A percentile compares a stretch with the other conserved stretches of the same genome.
phyloP scores from a whole-genome alignment of 1,140 invertebrate genomes.

The Lasioglossum albipes region DNA sequence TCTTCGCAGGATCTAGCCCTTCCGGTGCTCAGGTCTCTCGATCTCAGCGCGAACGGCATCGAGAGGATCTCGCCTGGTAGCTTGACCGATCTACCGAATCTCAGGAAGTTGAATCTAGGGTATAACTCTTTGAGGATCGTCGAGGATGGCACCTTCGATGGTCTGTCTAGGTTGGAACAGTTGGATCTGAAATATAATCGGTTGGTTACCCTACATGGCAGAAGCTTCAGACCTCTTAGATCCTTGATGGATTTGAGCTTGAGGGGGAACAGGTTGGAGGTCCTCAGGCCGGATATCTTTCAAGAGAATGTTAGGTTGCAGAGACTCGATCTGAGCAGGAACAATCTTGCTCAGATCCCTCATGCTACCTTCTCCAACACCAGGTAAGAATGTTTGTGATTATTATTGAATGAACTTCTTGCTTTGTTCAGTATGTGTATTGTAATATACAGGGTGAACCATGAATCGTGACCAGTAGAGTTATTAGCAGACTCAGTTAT shows the following conservation, averaged over 20 bases:
- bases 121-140: conserved; percentile 87
- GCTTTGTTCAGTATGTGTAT: too few relatives aligned
- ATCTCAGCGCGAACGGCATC: conserved; percentile 89
- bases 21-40: conserved; percentile 86
- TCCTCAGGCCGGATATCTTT: conserved; percentile 85
- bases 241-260: conserved; percentile 86
- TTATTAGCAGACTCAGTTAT: too few relatives aligned
- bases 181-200: conserved; percentile 90
- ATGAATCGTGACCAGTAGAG: too few relatives aligned
- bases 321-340: conserved; percentile 87
- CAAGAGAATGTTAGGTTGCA: conserved; percentile 84
- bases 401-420: too few relatives aligned
- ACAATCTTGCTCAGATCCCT: conserved; percentile 86
- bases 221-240: conserved; percentile 84
- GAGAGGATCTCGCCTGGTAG: conserved; percentile 84
- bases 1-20: conserved; percentile 85
- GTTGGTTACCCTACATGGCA: conserved; percentile 84
- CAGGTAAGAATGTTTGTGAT: conserved; percentile 67
- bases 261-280: conserved; percentile 87
- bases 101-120: conserved; percentile 88
- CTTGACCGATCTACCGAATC: conserved; percentile 84
- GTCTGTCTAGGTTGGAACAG: conserved; percentile 86
- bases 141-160: conserved; percentile 86
- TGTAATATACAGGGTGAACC: too few relatives aligned
- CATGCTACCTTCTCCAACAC: conserved; percentile 84